A percentile compares a stretch with the other conserved stretches of the same genome.
Conservation (phyloP, 53 echinoderm and acorn worm species). For the Pentamera pediparva region DNA sequence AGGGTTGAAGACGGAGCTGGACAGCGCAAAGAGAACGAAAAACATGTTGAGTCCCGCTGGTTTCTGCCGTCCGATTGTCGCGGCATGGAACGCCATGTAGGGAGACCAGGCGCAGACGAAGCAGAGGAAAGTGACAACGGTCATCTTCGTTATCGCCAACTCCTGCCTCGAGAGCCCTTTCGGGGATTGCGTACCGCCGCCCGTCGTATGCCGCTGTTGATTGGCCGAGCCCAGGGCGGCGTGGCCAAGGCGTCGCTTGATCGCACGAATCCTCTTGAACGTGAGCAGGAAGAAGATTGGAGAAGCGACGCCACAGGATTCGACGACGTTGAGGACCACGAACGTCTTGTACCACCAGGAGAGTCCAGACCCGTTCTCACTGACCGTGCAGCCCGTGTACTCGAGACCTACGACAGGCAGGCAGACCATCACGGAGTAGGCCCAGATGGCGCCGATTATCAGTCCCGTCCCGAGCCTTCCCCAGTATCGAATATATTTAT, state of each 20-base stretch:
- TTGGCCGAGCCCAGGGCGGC: too few species aligned
- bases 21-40: constrained; percentile 6
- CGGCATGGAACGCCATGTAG: not conserved
- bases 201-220: not conserved
- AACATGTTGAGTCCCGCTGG: not conserved
- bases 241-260: not conserved
- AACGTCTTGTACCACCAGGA: constrained; percentile 10
- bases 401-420: not conserved
- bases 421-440: not conserved
- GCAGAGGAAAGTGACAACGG: not conserved
- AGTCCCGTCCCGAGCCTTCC: not conserved
- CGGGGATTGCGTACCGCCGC: not conserved
- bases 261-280: not conserved
- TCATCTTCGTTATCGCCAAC: constrained; percentile 22
- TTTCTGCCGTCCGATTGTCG: constrained; percentile 1
- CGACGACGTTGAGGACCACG: not conserved
- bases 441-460: not conserved
- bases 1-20: constrained; percentile 18
- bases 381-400: not conserved
- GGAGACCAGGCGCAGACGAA: constrained; percentile 7
- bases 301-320: not conserved
- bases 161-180: constrained; percentile 14
- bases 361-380: not conserved
- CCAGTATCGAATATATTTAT: not conserved
- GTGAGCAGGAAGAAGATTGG: not conserved